These are phyloP conservation scores for Schizopygopsis malacanthus DNA, from an alignment of 2,797 vertebrate species.

Conservation along the genomic window DNA sequence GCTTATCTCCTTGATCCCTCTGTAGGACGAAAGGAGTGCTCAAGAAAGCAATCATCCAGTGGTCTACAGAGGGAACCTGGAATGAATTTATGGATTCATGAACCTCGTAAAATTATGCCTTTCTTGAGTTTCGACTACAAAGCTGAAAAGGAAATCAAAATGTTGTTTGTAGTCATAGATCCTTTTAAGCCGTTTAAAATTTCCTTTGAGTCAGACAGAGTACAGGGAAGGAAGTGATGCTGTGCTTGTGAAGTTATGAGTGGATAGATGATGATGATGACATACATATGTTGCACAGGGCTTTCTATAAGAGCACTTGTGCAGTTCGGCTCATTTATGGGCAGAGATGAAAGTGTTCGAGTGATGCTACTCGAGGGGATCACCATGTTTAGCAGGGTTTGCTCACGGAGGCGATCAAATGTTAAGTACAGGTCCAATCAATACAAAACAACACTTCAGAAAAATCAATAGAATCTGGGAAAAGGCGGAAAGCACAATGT, in stretches of 20 bases:
- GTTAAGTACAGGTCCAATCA: slow-evolving; percentile 20
- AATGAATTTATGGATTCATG: slow-evolving; percentile 22
- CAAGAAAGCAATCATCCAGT: slow-evolving; percentile 21
- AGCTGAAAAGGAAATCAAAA: slow-evolving; percentile 4
- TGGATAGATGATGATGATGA: slow-evolving; percentile 10
- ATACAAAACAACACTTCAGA: slow-evolving; percentile 33
- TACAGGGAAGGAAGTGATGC: not conserved
- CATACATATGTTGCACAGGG: not conserved
- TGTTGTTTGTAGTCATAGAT: not conserved
- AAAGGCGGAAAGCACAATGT: not conserved
- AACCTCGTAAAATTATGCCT: not conserved
- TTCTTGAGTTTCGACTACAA: not conserved
- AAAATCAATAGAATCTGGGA: slow-evolving; percentile 12
- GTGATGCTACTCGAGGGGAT: slow-evolving; percentile 11
- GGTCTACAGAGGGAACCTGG: slow-evolving; percentile 7
- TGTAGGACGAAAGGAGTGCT: slow-evolving; percentile 1
- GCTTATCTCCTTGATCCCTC: slow-evolving; percentile 24
- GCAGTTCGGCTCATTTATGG: not conserved
- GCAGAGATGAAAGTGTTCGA: not conserved
- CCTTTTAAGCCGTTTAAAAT: slow-evolving; percentile 18
- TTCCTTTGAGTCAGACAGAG: not conserved
- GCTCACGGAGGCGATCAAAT: not conserved
- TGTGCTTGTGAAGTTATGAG: not conserved
- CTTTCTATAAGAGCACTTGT: not conserved
- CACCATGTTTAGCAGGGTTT: slow-evolving; percentile 5